Percentiles rank a stretch among this genome's conserved stretches.
Evolutionary conservation across 1,140 invertebrate species (phyloP).

Genomic region (Eupeodes corollae): DNA sequence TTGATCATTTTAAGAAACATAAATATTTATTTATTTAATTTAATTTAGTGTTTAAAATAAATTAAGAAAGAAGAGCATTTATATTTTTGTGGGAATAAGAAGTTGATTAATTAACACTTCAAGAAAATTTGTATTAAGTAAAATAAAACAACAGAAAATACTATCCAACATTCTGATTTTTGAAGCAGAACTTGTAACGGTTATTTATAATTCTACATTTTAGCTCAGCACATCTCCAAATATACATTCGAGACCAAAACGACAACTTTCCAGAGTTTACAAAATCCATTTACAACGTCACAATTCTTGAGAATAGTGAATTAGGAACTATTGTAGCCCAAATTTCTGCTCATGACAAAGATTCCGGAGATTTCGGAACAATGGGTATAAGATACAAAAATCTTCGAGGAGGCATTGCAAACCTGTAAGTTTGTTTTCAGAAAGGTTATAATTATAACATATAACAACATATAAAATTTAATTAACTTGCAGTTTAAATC

Average conservation of each 20-base stretch:
- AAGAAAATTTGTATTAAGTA: too few species aligned
- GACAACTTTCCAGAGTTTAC: constrained; percentile 89
- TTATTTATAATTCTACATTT: background rate
- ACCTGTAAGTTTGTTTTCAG: constrained; percentile 56
- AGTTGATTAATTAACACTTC: too few species aligned
- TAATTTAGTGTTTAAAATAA: too few species aligned
- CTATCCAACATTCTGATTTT: too few species aligned
- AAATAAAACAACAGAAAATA: too few species aligned
- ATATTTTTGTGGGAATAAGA: too few species aligned
- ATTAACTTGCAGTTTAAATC: constrained; percentile 48
- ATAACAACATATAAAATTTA: background rate
- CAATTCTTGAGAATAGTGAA: constrained; percentile 70
- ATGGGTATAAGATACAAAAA: constrained; percentile 78
- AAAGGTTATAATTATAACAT: too few species aligned
- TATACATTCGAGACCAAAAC: constrained; percentile 82
- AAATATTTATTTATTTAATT: too few species aligned
- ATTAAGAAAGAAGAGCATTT: too few species aligned
- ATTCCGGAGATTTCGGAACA: constrained; percentile 77
- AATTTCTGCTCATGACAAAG: constrained; percentile 71
- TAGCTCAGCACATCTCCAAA: constrained; percentile 69
- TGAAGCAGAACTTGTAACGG: too few species aligned
- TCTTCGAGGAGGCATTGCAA: constrained; percentile 60
- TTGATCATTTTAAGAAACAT: too few species aligned
- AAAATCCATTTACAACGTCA: constrained; percentile 63
- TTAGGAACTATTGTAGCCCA: constrained; percentile 69